Evolutionary conservation across 2,797 vertebrate species (phyloP), one percentile per base, ranked within the genome.

Genomic region (Scyliorhinus canicula): DNA sequence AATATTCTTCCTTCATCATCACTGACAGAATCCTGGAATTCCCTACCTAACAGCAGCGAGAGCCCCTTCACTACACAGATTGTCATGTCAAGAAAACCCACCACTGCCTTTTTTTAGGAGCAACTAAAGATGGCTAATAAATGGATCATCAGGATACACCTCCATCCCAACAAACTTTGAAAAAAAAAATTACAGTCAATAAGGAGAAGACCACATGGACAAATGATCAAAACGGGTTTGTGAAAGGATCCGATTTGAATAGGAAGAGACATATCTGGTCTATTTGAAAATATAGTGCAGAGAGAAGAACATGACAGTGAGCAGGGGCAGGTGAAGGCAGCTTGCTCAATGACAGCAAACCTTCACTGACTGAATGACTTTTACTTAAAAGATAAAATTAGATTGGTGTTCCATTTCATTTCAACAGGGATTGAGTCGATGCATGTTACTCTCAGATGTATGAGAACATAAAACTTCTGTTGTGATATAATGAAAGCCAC

Each of bases 281-380:
- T n/a, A 79, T 19, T 3, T 40, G 74, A 28, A 31, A 69, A 69
- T 69, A 69, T 31, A 8, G 69, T 71, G 69, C 69, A 71, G 69
- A 35, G 69, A 71, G 69, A 6, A 35, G 8, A 71, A 67, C 24
- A 28, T 26, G 65, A 55, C 90, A 95, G 95, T 93, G 11, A 96
- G 95, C 95, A 95, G 95, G 95, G 93, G 65, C 11, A 82, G 93
- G 95, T 93, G 95, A 95, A 96, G 95, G 95, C 40, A 44, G 16
- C 16, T 44, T 19, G 40, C 11, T 71, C 26, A 31, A 0, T 71
- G 69, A 31, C 69, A 35, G 69, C 35, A 31, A 31, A 35, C 28
- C 69, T 71, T 26, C 11, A 24, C 44, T 85, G 40, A 85, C 21
- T 88, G 28, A 88, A 88, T 88, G 14, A 52, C 47, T 88, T 88